Evolutionary conservation across 1,140 invertebrate genomes (phyloP).

Genomic region (Neodiprion pinetum): DNA sequence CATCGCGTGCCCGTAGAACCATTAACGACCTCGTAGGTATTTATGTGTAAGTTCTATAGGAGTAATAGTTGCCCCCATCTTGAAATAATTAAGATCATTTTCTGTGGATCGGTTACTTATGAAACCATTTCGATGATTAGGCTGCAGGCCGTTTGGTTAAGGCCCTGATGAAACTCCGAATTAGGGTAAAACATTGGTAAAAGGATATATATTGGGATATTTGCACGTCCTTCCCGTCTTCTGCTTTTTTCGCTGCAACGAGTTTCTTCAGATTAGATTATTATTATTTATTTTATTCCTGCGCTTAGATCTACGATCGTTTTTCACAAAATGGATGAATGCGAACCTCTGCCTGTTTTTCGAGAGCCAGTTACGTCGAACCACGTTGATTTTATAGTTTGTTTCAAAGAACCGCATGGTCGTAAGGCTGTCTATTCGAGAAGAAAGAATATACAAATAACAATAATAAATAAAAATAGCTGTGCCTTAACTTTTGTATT

Average conservation of each 20-base stretch:
- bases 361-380: not conserved
- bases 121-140: too few species aligned
- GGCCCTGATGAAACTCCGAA: too few species aligned
- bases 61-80: not conserved
- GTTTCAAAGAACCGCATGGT: not conserved
- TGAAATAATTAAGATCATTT: not conserved
- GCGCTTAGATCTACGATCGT: too few species aligned
- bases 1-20: constrained; percentile 50
- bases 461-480: not conserved
- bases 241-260: too few species aligned
- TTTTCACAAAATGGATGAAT: not conserved
- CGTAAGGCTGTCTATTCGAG: not conserved
- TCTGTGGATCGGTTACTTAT: too few species aligned
- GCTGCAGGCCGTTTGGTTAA: too few species aligned
- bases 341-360: not conserved
- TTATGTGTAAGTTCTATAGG: too few species aligned
- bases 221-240: too few species aligned
- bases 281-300: too few species aligned
- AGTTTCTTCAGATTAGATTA: too few species aligned
- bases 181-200: too few species aligned
- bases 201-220: too few species aligned
- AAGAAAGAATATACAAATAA: not conserved
- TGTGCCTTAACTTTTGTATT: constrained; percentile 11
- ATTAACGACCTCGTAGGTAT: constrained; percentile 37
- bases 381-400: not conserved